Conservation (phyloP, 2,113 vertebrate species). For the Ciconia boyciana region DNA sequence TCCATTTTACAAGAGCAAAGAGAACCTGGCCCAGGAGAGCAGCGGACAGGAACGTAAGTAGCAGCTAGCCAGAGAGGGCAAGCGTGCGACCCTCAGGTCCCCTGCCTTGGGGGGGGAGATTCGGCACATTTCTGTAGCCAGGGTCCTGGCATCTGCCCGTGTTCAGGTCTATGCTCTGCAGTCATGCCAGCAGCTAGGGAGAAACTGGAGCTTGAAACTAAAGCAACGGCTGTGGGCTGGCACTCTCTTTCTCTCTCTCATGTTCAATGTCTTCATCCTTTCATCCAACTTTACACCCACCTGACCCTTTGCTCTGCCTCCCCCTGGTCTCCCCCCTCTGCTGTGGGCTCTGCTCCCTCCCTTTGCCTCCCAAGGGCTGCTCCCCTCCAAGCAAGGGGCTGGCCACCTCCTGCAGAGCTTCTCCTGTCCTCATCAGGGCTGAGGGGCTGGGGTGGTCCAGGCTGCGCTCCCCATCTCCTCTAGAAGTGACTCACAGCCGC, state of each 20-base stretch:
- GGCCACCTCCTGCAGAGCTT: not conserved
- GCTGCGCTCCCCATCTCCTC: not conserved
- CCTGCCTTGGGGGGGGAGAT: not conserved
- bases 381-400: not conserved
- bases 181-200: not conserved
- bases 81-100: not conserved
- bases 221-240: not conserved
- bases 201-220: not conserved
- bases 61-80: constrained; percentile 72
- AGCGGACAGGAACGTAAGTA: constrained; percentile 99
- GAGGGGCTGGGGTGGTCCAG: not conserved
- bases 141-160: not conserved
- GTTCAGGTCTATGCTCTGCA: not conserved
- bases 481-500: not conserved
- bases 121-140: not conserved
- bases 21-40: constrained; percentile 98
- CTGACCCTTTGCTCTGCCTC: constrained; percentile 9
- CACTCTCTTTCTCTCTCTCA: not conserved
- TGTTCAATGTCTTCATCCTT: constrained; percentile 43
- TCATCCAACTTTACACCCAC: constrained; percentile 16
- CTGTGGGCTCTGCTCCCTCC: constrained; percentile 37
- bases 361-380: not conserved
- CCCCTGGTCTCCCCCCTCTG: not conserved
- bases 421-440: not conserved
- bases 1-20: constrained; percentile 99